Conservation (phyloP, 2,797 vertebrate genomes). For the Zalophus californianus region DNA sequence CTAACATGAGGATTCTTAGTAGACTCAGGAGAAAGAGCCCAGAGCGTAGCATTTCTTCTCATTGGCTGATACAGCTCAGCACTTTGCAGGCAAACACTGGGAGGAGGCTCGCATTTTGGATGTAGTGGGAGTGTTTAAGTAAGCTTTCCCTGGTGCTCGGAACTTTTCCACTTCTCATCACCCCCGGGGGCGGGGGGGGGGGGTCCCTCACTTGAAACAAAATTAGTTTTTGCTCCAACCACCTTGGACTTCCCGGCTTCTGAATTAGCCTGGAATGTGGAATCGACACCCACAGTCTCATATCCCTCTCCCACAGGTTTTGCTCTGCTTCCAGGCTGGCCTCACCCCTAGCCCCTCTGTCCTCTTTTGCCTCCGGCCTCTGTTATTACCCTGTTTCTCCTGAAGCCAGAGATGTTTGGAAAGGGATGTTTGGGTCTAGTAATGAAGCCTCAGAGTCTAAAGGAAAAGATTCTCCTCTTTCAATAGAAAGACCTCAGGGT, state of each 20-base stretch:
- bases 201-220: background rate
- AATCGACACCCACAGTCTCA: background rate
- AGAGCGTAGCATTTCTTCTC: background rate
- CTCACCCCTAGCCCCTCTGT: background rate
- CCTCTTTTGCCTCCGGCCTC: background rate
- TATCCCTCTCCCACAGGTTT: background rate
- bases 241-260: background rate
- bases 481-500: background rate
- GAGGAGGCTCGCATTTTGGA: background rate
- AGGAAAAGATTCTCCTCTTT: background rate
- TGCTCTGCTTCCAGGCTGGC: background rate
- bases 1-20: background rate
- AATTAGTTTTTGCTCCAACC: background rate
- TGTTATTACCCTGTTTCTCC: slow-evolving; percentile 30
- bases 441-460: background rate
- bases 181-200: background rate
- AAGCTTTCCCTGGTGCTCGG: background rate
- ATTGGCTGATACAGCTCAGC: background rate
- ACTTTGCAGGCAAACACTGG: background rate
- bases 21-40: background rate
- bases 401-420: background rate
- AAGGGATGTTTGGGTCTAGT: background rate
- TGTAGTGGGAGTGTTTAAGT: background rate
- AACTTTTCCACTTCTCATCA: background rate
- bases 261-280: background rate